Conservation (phyloP, 2,113 vertebrate genomes). For the Equus przewalskii region DNA sequence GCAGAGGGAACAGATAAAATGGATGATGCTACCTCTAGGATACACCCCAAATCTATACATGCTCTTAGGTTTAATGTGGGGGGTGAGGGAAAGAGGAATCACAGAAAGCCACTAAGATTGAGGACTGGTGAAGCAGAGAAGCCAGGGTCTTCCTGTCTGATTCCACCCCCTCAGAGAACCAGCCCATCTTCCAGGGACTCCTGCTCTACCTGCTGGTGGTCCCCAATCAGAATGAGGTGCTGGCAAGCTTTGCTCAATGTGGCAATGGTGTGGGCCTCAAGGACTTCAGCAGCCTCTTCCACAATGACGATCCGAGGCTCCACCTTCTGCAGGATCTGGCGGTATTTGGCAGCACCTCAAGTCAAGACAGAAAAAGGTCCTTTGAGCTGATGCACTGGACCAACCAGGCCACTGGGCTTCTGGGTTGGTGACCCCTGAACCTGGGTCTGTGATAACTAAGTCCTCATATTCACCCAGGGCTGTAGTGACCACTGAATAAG, state of each 20-base stretch:
- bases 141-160: not conserved
- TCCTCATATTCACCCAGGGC: not conserved
- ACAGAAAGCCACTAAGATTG: not conserved
- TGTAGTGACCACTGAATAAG: not conserved
- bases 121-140: not conserved
- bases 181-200: not conserved
- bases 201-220: conserved; percentile 95
- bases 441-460: not conserved
- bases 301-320: conserved; percentile 93
- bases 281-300: conserved; percentile 97
- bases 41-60: not conserved
- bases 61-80: not conserved
- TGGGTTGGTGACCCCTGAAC: not conserved
- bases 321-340: conserved; percentile 91
- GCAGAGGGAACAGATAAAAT: not conserved
- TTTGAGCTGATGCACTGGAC: not conserved
- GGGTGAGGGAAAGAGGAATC: not conserved
- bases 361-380: not conserved
- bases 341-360: conserved; percentile 95
- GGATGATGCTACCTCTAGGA: not conserved
- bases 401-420: not conserved
- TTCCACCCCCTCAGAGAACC: not conserved
- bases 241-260: conserved; percentile 94
- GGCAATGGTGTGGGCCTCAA: conserved; percentile 97
- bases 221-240: conserved; percentile 98